A percentile compares a stretch with the other conserved stretches of the same genome.
Evolutionary conservation across 64 coral and sea anemone species (phyloP).

Genomic region (Cladopsammia gracilis): DNA sequence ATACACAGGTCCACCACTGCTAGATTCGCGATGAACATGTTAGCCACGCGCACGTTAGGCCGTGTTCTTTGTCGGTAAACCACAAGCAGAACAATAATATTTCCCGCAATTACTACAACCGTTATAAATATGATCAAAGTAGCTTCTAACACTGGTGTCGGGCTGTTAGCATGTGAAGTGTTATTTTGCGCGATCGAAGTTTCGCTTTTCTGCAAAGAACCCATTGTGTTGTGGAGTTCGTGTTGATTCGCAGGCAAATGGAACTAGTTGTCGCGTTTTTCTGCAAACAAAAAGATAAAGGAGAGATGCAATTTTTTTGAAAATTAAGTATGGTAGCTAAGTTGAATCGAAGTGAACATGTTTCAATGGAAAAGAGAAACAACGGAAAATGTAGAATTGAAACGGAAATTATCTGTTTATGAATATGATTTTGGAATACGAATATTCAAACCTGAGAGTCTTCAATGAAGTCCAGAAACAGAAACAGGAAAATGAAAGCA

Average conservation of each 20-base stretch:
- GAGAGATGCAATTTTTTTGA: too few species aligned
- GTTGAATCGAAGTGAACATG: too few species aligned
- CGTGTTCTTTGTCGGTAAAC: conserved; percentile 80
- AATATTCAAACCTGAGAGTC: too few species aligned
- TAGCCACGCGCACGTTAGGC: conserved; percentile 77
- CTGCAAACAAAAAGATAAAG: background rate
- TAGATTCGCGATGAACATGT: conserved; percentile 89
- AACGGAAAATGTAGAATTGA: too few species aligned
- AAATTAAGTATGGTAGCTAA: too few species aligned
- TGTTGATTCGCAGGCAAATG: background rate
- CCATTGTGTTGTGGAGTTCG: background rate
- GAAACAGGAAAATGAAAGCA: too few species aligned
- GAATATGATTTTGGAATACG: too few species aligned
- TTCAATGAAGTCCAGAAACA: too few species aligned
- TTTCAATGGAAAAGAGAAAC: too few species aligned
- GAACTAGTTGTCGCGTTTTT: background rate
- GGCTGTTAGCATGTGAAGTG: background rate
- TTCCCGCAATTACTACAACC: conserved; percentile 60
- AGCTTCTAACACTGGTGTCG: background rate
- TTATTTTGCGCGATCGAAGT: background rate
- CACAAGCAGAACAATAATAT: conserved; percentile 82
- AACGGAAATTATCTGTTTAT: too few species aligned
- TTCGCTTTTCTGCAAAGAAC: background rate
- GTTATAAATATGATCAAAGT: conserved; percentile 19
- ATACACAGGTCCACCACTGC: conserved; percentile 87